Conservation (phyloP, 2,113 vertebrate genomes). For the Otocyon megalotis region DNA sequence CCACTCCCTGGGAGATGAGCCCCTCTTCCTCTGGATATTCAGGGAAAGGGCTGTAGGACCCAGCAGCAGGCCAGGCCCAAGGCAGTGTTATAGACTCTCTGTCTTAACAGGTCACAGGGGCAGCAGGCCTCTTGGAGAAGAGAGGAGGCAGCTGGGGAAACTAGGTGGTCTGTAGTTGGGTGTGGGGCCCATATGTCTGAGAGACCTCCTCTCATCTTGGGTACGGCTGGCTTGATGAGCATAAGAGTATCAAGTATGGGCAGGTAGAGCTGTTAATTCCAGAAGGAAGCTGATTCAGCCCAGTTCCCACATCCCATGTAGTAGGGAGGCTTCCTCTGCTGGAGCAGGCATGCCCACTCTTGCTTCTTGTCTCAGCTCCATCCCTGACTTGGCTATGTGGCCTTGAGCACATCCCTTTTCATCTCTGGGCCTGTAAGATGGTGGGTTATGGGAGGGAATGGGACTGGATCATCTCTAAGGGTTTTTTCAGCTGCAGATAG, state of each 20-base stretch:
- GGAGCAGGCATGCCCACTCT: background rate
- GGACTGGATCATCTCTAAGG: constrained; percentile 53
- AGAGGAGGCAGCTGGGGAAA: constrained; percentile 27
- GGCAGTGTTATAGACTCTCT: background rate
- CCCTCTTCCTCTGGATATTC: constrained; percentile 28
- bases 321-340: constrained; percentile 7
- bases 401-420: constrained; percentile 22
- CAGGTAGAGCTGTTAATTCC: background rate
- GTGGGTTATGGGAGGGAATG: background rate
- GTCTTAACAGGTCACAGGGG: background rate
- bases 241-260: background rate
- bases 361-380: background rate
- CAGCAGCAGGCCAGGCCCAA: constrained; percentile 4
- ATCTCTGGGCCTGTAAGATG: constrained; percentile 45
- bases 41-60: background rate
- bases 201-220: background rate
- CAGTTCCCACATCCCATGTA: background rate
- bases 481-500: constrained; percentile 46
- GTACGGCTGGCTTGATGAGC: background rate
- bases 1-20: background rate
- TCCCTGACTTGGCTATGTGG: background rate
- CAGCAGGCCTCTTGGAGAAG: constrained; percentile 14
- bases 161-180: background rate
- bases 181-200: background rate
- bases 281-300: background rate